Evolutionary conservation across 1,140 invertebrate genomes (phyloP).

Genomic region (Bombus cullumanus): DNA sequence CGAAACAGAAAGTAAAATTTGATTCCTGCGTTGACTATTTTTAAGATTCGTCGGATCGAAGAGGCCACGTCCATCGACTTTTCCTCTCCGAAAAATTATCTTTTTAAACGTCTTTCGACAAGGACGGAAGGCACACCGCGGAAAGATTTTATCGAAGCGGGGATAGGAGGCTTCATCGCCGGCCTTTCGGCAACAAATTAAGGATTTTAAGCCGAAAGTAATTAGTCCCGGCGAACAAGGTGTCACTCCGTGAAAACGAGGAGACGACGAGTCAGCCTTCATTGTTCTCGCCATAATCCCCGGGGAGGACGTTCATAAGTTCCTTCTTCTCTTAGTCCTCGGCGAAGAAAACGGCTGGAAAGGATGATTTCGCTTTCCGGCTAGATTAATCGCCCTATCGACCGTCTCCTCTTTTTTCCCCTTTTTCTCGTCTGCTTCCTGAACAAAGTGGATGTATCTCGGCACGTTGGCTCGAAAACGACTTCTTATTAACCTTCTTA

Average conservation of each 20-base stretch:
- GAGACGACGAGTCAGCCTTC: conserved; percentile 61
- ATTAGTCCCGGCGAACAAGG: conserved; percentile 69
- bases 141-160: conserved; percentile 44
- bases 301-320: conserved; percentile 58
- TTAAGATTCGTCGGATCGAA: background rate
- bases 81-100: conserved; percentile 25
- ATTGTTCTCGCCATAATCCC: conserved; percentile 65
- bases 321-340: conserved; percentile 42
- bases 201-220: conserved; percentile 73
- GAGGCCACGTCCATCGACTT: too few species aligned
- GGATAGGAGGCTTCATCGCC: background rate
- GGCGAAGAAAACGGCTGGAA: conserved; percentile 24
- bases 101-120: conserved; percentile 14
- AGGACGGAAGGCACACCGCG: background rate
- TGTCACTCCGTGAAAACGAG: conserved; percentile 63
- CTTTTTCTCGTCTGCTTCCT: background rate
- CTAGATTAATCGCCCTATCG: conserved; percentile 38
- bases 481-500: too few species aligned
- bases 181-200: conserved; percentile 68
- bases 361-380: conserved; percentile 38
- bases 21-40: background rate
- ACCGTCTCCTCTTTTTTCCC: background rate
- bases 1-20: background rate
- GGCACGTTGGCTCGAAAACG: background rate
- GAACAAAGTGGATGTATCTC: background rate